phyloP scores from a whole-genome alignment of 2,113 vertebrate genomes.

The Ariopsis seemanni region DNA sequence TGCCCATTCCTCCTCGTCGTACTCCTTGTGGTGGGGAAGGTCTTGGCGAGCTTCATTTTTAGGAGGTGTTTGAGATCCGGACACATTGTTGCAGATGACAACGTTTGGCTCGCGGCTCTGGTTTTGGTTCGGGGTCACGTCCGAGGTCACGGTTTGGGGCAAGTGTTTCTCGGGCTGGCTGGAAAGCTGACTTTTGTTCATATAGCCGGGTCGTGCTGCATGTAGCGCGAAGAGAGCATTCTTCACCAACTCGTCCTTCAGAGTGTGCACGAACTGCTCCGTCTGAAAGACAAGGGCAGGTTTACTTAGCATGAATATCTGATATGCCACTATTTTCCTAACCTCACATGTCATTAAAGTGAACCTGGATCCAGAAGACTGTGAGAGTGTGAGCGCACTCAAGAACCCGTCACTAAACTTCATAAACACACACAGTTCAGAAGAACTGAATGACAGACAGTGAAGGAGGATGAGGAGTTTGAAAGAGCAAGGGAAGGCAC shows the following conservation, averaged over 20 bases:
- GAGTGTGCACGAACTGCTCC: slow-evolving; percentile 90
- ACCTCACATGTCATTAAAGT: background rate
- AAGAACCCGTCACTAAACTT: slow-evolving; percentile 18
- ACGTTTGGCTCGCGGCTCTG: slow-evolving; percentile 39
- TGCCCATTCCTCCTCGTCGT: slow-evolving; percentile 97
- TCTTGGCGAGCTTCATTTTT: slow-evolving; percentile 75
- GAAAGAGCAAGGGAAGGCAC: background rate
- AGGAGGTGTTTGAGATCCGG: slow-evolving; percentile 50
- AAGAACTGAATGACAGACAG: slow-evolving; percentile 40
- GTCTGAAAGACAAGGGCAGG: slow-evolving; percentile 72
- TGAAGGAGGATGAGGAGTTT: background rate
- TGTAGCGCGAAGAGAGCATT: slow-evolving; percentile 91
- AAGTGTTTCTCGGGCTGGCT: slow-evolving; percentile 42
- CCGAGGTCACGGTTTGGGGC: background rate
- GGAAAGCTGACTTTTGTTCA: slow-evolving; percentile 72
- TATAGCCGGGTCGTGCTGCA: slow-evolving; percentile 84
- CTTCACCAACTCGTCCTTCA: slow-evolving; percentile 94
- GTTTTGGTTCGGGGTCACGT: slow-evolving; percentile 9
- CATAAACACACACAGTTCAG: slow-evolving; percentile 50
- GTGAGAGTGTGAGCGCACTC: background rate
- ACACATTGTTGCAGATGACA: slow-evolving; percentile 67
- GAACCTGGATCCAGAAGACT: background rate
- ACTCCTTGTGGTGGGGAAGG: slow-evolving; percentile 91
- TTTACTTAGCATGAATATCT: slow-evolving; percentile 11
- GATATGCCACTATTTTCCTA: background rate